Base-by-base conservation (phyloP, 2,888 invertebrate species). In the Belgica antarctica region DNA sequence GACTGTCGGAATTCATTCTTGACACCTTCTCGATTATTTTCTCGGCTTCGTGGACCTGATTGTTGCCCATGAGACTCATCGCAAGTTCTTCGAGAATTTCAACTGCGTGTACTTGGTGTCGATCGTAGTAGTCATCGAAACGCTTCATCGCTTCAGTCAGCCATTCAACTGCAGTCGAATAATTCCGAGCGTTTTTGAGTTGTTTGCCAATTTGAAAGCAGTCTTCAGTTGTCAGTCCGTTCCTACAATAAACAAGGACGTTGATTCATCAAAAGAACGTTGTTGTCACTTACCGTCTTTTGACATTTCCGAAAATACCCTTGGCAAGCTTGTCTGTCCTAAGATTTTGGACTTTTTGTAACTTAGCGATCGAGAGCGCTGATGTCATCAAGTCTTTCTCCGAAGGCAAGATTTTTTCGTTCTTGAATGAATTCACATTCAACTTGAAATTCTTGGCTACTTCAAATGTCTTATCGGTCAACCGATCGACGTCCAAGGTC, bases 141-240 rank as follows among this genome's bases (percentile, higher is more conserved):
- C 47, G 68, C 24, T 68, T 68, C 25, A 68, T 1, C 8, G 68
- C 68, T 22, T 68, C 57, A 2, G 24, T 68, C 10, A 47, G 57
- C 68, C 68, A 68, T 57, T 68, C 68, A 17, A 57, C 52, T 17
- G 68, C 68, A 15, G 17, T 15, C 24, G 27, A 28, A 34, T 57
- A 68, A n/a, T 27, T 15, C 19, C 31, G 25, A 46, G 41, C 65
- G 10, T 52, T 15, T 22, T 68, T 68, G 15, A 68, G 28, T 34
- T 68, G 68, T 34, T 68, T 68, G 15, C 68, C 68, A 5, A 68
- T 28, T 52, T 57, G 57, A 68, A 57, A 68, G 22, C 68, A 68
- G 24, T 68, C 68, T 27, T 57, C 57, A 15, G 68, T 68, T 12
- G 68, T 57, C 15, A 68, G 68, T 8, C 65, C 2, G 22, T 22